Conservation (phyloP, 1,140 invertebrate genomes). For the Penaeus vannamei region DNA sequence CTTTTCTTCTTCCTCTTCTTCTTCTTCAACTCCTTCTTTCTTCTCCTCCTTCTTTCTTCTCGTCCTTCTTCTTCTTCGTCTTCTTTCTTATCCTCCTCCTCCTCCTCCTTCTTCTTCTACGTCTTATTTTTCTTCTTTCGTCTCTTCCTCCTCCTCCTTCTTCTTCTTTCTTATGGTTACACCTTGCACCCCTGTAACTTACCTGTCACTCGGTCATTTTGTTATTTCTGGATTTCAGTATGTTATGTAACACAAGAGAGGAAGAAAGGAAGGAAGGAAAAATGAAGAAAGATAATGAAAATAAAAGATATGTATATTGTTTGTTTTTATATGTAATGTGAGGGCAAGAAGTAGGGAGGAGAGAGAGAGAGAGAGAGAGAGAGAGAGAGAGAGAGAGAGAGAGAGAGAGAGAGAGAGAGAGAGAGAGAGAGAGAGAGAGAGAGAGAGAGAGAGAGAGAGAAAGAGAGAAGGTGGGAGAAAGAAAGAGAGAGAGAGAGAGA, state of each 20-base stretch:
- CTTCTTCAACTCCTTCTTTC: background rate
- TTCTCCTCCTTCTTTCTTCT: background rate
- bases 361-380: constrained; percentile 25
- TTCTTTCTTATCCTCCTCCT: background rate
- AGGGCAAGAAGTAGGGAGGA: background rate
- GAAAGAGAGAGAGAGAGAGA: background rate
- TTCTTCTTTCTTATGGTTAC: background rate
- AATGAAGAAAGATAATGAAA: background rate
- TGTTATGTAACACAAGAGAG: background rate
- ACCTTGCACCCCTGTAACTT: too few species aligned
- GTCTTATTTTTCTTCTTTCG: too few species aligned
- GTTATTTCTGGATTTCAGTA: background rate
- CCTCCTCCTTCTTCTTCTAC: constrained; percentile 7
- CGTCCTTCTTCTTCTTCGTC: background rate
- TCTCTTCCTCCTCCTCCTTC: background rate
- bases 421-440: background rate
- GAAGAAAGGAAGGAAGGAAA: background rate
- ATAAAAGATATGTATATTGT: background rate
- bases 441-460: background rate
- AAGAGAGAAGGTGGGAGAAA: background rate
- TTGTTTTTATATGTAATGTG: background rate
- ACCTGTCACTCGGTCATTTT: background rate
- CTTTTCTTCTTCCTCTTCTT: background rate
- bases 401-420: background rate
- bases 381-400: background rate